Conservation (phyloP, 2,113 vertebrate genomes). For the Gasterosteus nipponicus region DNA sequence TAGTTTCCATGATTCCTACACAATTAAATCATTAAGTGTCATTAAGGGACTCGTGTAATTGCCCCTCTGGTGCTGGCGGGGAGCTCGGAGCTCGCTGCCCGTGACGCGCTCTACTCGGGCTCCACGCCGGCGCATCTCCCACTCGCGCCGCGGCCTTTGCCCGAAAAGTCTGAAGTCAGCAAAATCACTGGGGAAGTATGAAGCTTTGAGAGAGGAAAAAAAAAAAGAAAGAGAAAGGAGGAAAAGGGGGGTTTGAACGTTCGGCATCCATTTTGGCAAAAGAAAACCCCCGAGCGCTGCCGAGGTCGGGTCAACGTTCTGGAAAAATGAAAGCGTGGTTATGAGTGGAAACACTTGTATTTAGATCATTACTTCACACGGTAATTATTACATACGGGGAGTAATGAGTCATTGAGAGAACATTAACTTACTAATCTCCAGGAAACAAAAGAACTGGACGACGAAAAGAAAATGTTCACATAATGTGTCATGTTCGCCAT, state of each 20-base stretch:
- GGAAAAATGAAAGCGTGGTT: constrained; percentile 72
- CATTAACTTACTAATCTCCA: constrained; percentile 74
- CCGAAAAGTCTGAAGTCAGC: constrained; percentile 35
- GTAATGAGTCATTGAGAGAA: constrained; percentile 76
- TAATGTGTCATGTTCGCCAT: constrained; percentile 47
- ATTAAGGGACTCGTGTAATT: constrained; percentile 77
- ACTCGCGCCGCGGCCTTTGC: constrained; percentile 35
- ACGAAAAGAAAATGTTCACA: constrained; percentile 49
- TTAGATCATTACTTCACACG: constrained; percentile 75
- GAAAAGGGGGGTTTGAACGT: constrained; percentile 59
- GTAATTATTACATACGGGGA: constrained; percentile 78
- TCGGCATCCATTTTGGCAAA: constrained; percentile 72
- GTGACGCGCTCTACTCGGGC: constrained; percentile 21
- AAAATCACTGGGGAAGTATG: constrained; percentile 51
- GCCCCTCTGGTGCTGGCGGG: constrained; percentile 58
- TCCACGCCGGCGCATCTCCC: background rate
- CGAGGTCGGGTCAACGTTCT: constrained; percentile 70
- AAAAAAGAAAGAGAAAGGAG: background rate
- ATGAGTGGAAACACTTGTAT: constrained; percentile 79
- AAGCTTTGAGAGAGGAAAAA: constrained; percentile 19
- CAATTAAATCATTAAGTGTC: constrained; percentile 81
- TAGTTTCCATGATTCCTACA: constrained; percentile 76
- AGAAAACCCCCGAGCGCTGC: constrained; percentile 29
- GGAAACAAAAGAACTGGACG: constrained; percentile 68
- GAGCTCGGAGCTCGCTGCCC: constrained; percentile 32